A percentile compares a stretch with the other conserved stretches of the same genome.
phyloP scores from a whole-genome alignment of 2,113 vertebrate species.

The Saimiri boliviensis region DNA sequence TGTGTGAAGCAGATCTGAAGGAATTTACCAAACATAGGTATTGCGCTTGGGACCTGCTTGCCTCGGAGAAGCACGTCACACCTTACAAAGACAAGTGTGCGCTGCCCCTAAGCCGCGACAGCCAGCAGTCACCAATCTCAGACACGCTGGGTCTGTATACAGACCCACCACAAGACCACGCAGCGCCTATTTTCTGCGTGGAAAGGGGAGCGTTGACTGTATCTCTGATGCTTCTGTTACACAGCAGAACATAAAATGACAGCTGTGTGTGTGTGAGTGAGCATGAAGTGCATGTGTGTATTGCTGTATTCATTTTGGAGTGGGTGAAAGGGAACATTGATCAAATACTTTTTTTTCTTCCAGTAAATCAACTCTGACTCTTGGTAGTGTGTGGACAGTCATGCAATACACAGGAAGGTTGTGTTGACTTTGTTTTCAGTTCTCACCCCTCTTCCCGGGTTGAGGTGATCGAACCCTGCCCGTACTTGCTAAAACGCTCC shows the following conservation, averaged over 20 bases:
- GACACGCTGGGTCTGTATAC: background rate
- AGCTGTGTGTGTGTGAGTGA: too few species aligned
- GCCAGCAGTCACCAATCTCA: accelerated
- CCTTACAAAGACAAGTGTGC: accelerated
- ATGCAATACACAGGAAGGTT: accelerated
- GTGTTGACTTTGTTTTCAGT: background rate
- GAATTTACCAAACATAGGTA: accelerated
- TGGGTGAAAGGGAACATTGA: background rate
- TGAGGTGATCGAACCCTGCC: background rate
- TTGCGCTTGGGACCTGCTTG: accelerated
- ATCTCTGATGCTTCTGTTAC: background rate
- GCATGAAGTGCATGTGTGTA: accelerated
- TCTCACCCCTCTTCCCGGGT: background rate
- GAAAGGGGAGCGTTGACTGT: accelerated
- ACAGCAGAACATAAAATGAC: too few species aligned
- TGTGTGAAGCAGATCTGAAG: background rate
- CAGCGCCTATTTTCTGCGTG: accelerated
- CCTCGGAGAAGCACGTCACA: too few species aligned
- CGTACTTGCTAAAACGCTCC: background rate
- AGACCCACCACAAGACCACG: accelerated
- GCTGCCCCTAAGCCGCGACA: accelerated
- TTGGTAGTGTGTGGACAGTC: accelerated
- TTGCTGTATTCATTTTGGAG: accelerated
- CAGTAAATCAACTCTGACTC: accelerated
- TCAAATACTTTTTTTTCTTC: background rate